Conservation (phyloP, 1,140 invertebrate genomes). For the Gonioctena quinquepunctata region DNA sequence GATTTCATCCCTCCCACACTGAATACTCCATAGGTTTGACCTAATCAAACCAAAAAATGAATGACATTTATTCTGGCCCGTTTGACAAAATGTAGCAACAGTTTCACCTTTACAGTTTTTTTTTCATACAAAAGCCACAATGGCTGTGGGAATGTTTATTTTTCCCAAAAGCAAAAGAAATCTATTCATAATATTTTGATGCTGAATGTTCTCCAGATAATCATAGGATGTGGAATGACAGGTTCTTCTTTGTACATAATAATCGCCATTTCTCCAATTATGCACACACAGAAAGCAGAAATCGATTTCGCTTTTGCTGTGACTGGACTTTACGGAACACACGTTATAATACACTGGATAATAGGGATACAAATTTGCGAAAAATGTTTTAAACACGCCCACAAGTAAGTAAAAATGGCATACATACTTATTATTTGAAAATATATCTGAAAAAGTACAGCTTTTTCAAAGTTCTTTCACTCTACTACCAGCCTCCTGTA, state of each 20-base stretch:
- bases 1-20: too few species aligned
- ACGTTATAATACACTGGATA: conserved; percentile 47
- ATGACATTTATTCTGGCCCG: background rate
- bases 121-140: background rate
- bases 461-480: too few species aligned
- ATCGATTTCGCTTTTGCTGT: conserved; percentile 50
- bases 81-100: conserved; percentile 7
- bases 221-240: conserved; percentile 40
- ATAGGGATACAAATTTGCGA: conserved; percentile 48
- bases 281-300: conserved; percentile 49
- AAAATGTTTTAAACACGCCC: conserved; percentile 46
- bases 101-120: background rate
- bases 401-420: conserved; percentile 46
- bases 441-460: too few species aligned
- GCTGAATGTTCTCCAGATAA: conserved; percentile 40
- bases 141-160: conserved; percentile 18
- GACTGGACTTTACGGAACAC: conserved; percentile 45
- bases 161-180: conserved; percentile 27
- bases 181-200: conserved; percentile 23
- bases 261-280: conserved; percentile 39
- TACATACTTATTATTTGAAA: too few species aligned
- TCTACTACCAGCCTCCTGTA: too few species aligned
- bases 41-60: background rate
- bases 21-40: too few species aligned
- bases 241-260: conserved; percentile 44